A percentile compares a stretch with the other conserved stretches of the same genome.
These are phyloP conservation scores for Caenorhabditis plicata DNA, from an alignment of 2,888 invertebrate genomes.

Conservation along the genomic window DNA sequence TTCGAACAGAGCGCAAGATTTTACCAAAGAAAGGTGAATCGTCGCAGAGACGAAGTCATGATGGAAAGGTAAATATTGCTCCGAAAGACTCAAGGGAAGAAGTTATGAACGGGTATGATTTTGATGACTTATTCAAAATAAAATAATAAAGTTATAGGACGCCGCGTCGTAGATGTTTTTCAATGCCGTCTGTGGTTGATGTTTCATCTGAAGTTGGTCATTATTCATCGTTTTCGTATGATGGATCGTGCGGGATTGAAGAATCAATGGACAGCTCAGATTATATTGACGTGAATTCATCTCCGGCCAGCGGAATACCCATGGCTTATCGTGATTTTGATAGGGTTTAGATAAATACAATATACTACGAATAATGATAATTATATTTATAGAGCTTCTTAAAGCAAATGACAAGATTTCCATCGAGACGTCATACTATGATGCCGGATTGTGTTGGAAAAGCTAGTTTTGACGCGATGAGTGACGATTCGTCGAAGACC, in stretches of 20 bases:
- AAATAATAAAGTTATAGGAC: neutral
- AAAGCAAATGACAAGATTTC: constrained; percentile 31
- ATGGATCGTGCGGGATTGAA: neutral
- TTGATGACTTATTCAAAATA: too few species aligned
- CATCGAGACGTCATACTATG: constrained; percentile 30
- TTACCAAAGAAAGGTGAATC: constrained; percentile 4
- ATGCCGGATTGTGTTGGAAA: constrained; percentile 9
- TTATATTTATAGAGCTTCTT: constrained; percentile 19
- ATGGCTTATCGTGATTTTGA: constrained; percentile 34
- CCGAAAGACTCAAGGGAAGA: neutral
- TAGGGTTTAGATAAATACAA: constrained; percentile 14
- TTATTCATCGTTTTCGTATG: neutral
- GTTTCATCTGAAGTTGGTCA: neutral
- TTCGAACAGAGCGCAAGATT: constrained; percentile 30
- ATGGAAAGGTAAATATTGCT: neutral
- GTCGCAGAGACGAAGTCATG: neutral
- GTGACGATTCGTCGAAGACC: too few species aligned
- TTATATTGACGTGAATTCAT: neutral
- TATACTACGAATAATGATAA: too few species aligned
- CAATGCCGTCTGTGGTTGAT: constrained; percentile 28
- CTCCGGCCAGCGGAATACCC: constrained; percentile 27
- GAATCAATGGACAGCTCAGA: constrained; percentile 1
- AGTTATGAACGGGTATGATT: too few species aligned
- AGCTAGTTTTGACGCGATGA: too few species aligned
- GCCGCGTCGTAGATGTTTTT: constrained; percentile 24